Evolutionary conservation across 2,797 vertebrate species (phyloP).

Genomic region (Tangara arthus): DNA sequence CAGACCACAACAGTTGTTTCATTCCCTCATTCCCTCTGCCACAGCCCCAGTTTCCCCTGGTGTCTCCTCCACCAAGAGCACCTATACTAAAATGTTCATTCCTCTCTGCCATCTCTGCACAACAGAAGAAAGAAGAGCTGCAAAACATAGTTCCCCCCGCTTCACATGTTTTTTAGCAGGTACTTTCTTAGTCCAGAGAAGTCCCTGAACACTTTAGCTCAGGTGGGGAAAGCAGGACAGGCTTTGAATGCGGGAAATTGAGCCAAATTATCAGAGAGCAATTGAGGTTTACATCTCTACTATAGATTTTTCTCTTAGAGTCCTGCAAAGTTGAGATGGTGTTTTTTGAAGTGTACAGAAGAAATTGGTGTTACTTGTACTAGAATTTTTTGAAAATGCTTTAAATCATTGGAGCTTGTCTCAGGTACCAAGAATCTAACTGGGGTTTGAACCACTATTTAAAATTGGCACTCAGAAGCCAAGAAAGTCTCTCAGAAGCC

Average conservation of each 20-base stretch:
- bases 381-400: not conserved
- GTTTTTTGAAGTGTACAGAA: not conserved
- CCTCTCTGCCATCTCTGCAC: not conserved
- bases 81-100: not conserved
- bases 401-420: not conserved
- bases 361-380: not conserved
- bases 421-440: not conserved
- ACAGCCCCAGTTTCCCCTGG: not conserved
- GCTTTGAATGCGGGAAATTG: not conserved
- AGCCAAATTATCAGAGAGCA: not conserved
- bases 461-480: not conserved
- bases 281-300: not conserved
- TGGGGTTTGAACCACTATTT: not conserved
- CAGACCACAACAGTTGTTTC: not conserved
- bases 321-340: not conserved
- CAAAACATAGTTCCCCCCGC: accelerated
- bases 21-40: not conserved
- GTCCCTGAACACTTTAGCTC: not conserved
- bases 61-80: not conserved
- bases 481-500: not conserved
- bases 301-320: not conserved
- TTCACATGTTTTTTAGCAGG: not conserved
- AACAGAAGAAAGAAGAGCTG: not conserved
- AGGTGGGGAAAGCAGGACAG: not conserved
- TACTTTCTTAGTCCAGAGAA: not conserved